Evolutionary conservation across 2,888 invertebrate species (phyloP), one percentile per base, ranked within the genome.

Genomic region (Sisyra terminalis): DNA sequence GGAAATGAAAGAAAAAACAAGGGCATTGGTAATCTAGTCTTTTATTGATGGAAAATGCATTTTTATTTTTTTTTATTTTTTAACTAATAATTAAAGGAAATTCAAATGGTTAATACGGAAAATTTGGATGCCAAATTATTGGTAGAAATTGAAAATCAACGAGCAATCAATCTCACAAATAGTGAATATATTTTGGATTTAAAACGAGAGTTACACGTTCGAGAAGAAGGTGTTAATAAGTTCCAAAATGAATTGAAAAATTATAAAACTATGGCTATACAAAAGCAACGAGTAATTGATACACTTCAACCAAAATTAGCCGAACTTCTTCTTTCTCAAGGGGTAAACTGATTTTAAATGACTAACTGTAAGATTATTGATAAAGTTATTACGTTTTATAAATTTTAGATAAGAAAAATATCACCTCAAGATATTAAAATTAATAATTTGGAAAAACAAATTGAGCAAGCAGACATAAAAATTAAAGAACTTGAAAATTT

Each of bases 401-500:
- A 24, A 24, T 7, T 24, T 24, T 7, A 24, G 24, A 24, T 24
- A 5, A 52, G 58, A 38, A 63, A 63, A 29, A 48, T 62, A 16
- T 64, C 64, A 18, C 74, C 76, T 0, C 64, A 70, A 52, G 74
- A 79, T 55, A 56, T 71, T 29, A 72, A 77, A 56, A 75, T 85
- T 14, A 66, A 66, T 5, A 69, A 71, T 45, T 51, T 83, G 47
- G 82, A 84, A 54, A 72, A 70, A 50, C 68, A 69, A 44, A 78
- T 85, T 43, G 68, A 68, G 35, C 62, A 70, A 15, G 59, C 71
- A 2, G 72, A 75, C 36, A 69, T 69, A 46, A 70, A 72, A 51
- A 77, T 78, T 11, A 73, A 77, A 50, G 61, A 67, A 39, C 58
- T 76, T 51, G 81, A 86, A 57, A 71, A 75, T 50, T 74, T 75